Base-by-base conservation (phyloP, 1,140 invertebrate genomes). In the Lepidurus packardi region DNA sequence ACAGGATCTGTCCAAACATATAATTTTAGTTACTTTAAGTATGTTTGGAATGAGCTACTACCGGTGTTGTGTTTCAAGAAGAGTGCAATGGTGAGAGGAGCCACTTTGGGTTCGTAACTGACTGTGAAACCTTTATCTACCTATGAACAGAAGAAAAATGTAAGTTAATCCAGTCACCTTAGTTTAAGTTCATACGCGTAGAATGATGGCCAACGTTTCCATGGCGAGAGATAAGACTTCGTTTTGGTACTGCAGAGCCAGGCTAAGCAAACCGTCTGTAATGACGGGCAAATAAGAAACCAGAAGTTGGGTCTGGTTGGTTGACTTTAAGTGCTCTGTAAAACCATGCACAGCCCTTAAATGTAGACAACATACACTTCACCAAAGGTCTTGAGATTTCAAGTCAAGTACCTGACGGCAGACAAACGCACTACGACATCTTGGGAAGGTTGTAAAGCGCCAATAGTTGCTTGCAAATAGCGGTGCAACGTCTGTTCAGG, bases 111-210 rank as follows among this genome's bases (percentile, higher is more conserved):
- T 82, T 92, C 91, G 24, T 89, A 85, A 13, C 87, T 87, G 41
- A 88, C 89, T 6, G 92, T 92, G 82, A 92, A 92, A 43, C 87
- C 85, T 73, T 88, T 85, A 85, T 94, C 91, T 75, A 93, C 85
- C 87, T 91, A 82, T 45, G 82, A 83, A 81, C 21, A 44, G 79
- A 80, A 78, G 78, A 77, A 79, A 10, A 10, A n/a, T 77, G 10
- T 43, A 13, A 7, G 16, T 21, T 43, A 73, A 21, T 75, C 41
- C 1, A 43, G 5, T 1, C 11, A 44, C 13, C n/a, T 75, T 24
- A 75, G 43, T 42, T 53, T 47, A 80, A 47, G 24, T 80, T 76
- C 86, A 86, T 85, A 91, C 90, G 80, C 88, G 85, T n/a, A 93
- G 83, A 77, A 93, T 86, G 65, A 89, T 85, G 25, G 88, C 87